These are phyloP conservation scores for Podotricha telesiphe DNA, from an alignment of 2,888 invertebrate species.

Conservation along the genomic window DNA sequence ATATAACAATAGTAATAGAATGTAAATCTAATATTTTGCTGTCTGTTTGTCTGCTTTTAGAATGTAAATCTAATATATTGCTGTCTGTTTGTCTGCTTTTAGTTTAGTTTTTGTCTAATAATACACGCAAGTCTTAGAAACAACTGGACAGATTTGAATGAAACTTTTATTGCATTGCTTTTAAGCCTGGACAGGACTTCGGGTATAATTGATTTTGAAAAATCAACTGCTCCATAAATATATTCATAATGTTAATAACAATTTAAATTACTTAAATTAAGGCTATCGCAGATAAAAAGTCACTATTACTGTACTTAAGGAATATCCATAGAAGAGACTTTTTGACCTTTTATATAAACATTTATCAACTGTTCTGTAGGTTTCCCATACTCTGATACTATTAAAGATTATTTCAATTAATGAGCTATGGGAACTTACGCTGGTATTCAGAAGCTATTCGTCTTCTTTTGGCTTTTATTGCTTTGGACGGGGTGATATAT, in stretches of 20 bases:
- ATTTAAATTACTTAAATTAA: conserved; percentile 7
- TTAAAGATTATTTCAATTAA: conserved; percentile 31
- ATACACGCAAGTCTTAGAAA: too few relatives aligned
- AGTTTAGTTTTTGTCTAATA: too few relatives aligned
- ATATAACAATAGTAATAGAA: too few relatives aligned
- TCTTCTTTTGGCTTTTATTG: conserved; percentile 18
- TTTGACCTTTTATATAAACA: conserved; percentile 27
- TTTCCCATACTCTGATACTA: conserved; percentile 26
- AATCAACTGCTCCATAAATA: not conserved
- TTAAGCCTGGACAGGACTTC: too few relatives aligned
- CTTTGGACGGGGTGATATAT: conserved; percentile 7
- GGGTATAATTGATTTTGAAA: too few relatives aligned
- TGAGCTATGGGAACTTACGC: conserved; percentile 30
- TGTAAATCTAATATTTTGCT: too few relatives aligned
- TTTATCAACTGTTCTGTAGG: conserved; percentile 24
- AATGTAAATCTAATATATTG: too few relatives aligned
- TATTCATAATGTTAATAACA: conserved; percentile 6
- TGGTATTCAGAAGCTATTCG: conserved; percentile 29
- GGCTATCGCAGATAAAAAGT: conserved; percentile 7
- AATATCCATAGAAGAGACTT: conserved; percentile 16
- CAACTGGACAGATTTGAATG: too few relatives aligned
- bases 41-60: too few relatives aligned
- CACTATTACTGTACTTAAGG: conserved; percentile 19
- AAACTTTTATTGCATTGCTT: too few relatives aligned
- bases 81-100: too few relatives aligned